Evolutionary conservation across 1,140 invertebrate genomes (phyloP), one percentile per base, ranked within the genome.

Genomic region (Eupristina koningsbergeri): DNA sequence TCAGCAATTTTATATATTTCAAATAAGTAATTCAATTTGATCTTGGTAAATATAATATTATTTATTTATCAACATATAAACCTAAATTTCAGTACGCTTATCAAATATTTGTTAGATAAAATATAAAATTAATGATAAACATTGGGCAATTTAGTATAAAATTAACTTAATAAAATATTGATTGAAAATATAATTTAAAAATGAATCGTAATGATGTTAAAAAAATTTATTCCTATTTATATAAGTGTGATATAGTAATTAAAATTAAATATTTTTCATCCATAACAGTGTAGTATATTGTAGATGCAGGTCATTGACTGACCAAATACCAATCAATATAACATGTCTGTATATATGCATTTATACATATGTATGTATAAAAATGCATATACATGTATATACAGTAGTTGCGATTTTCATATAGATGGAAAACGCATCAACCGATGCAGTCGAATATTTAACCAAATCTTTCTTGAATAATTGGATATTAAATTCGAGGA

Each of bases 221-320:
- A 61, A 61, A 11, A 3, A 61, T n/a, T 61, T 26, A 61, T n/a
- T 61, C 8, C 6, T n/a, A 61, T 61, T n/a, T 11, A 61, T 5
- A n/a, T 26, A 26, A 61, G 36, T 5, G 3, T 26, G 3, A 1
- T 11, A 71, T 22, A 26, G 19, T 39, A 71, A 71, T 39, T 50
- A 71, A 71, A 19, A 71, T 71, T 22, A 22, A 71, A 41, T n/a
- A 17, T 71, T 71, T 58, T 19, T 26, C 5, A 26, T 41, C 7
- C 22, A 13, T 31, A 71, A 71, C 36, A 39, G 34, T 71, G 67
- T 36, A 50, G 69, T n/a, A n/a, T 67, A 71, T n/a, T 47, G 36
- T 50, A 71, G 47, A 34, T 63, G 34, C 73, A 71, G 83, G 83
- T 84, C 83, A 75, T n/a, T 84, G 83, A 19, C 76, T 77, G 64